Evolutionary conservation across 2,888 invertebrate species (phyloP), one percentile per base, ranked within the genome.

Genomic region (Noctua fimbriata): DNA sequence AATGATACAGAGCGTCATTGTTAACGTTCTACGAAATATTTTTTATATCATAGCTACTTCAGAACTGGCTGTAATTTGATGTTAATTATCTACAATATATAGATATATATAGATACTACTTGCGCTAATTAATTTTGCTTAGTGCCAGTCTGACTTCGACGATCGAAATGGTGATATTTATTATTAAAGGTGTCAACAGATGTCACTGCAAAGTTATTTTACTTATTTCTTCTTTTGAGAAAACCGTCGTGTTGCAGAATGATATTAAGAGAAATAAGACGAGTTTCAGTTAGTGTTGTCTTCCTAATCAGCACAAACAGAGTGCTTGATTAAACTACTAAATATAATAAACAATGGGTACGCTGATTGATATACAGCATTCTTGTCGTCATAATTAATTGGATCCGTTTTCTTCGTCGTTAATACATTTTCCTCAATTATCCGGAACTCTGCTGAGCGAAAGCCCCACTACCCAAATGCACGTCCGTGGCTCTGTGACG

Each of bases 401-500:
- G 9, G 28, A 21, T 21, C 28, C 47, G 65, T 14, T 78, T 67
- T 71, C 55, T 21, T 49, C 14, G 36, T 32, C 63, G 10, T 66
- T 41, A 44, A 44, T 71, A 41, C 24, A 63, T 82, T 85, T 87
- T 86, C 70, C 79, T 70, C 78, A 81, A 77, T 83, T 69, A 74
- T 16, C 63, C 63, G 55, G 65, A 65, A 65, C 49, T 47, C 67
- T 72, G 77, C 73, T 73, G 65, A 79, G 82, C 52, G 63, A 41
- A n/a, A n/a, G n/a, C n/a, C n/a, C n/a, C n/a, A n/a, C n/a, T n/a
- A n/a, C n/a, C n/a, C n/a, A n/a, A 44, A 66, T 66, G 28, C 69
- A 71, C 69, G 47, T 55, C 85, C 24, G 76, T 89, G 81, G 86
- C 49, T 85, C 85, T 71, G 79, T 65, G 83, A 84, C 86, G 82